Evolutionary conservation across 2,797 vertebrate species (phyloP), one percentile per base, ranked within the genome.

Genomic region (Pelochelys cantorii): DNA sequence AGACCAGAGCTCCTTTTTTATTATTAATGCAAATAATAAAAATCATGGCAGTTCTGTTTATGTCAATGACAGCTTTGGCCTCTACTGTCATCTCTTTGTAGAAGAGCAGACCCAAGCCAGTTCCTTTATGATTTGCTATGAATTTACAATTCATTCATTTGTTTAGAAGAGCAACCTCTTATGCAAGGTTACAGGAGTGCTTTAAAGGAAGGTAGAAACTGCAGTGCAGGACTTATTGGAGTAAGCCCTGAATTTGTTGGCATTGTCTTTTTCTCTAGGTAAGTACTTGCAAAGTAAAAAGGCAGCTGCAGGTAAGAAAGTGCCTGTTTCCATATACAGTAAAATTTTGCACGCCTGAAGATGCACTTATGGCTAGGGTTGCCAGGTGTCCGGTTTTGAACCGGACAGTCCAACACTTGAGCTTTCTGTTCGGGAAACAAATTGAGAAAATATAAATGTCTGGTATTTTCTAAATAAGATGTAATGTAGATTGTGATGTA

Each of bases 341-440:
- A 95, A 83, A 57, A 81, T 92, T 95, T 82, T 90, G 78, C 84
- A 96, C 94, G 86, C 83, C 88, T 92, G 84, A 87, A 91, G 77
- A 65, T 81, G 81, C 3, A 0, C 85, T 94, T 93, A 5, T 79
- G 42, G 42, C 42, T 48, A 48, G 42, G 7, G 42, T 48, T 48
- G 42, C 42, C 42, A 48, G 42, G 42, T 48, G 42, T 48, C 42
- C 42, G 8, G 42, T 48, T 48, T 48, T 48, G 42, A 48, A 48
- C 42, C 8, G 42, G 42, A 48, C 42, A 48, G 42, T 48, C 42
- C 8, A 48, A 8, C 8, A 48, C 42, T 48, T 48, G 42, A 48
- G 42, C 42, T 48, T 48, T 48, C 42, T 48, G 42, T 48, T 48
- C 7, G 8, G 42, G 42, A 48, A 48, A 48, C 42, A 48, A 48